phyloP scores from a whole-genome alignment of 2,797 vertebrate genomes.

The Acridotheres tristis region DNA sequence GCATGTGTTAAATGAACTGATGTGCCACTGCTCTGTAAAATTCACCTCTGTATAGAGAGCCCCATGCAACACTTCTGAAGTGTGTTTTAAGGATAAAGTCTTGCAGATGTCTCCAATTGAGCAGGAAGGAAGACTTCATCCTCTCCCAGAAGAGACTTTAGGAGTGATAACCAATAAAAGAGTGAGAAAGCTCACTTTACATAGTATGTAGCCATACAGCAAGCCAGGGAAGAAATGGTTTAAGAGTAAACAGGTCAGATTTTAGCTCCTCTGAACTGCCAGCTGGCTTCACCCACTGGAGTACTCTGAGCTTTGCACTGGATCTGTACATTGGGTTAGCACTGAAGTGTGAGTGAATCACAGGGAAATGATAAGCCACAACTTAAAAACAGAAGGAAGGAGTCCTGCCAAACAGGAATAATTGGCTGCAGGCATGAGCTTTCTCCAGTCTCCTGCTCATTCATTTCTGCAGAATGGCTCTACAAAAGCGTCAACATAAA shows the following conservation, averaged over 20 bases:
- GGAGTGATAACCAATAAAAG: neutral
- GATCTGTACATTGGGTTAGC: neutral
- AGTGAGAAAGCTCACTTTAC: neutral
- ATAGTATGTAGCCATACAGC: neutral
- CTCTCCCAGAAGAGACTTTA: neutral
- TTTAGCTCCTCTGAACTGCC: neutral
- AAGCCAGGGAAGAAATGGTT: neutral
- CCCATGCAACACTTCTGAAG: neutral
- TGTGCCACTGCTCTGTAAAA: neutral
- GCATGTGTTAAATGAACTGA: neutral
- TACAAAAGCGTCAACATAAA: neutral
- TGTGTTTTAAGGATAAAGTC: neutral
- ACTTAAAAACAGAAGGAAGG: slow-evolving; percentile 4
- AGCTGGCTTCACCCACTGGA: neutral
- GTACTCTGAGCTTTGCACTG: neutral
- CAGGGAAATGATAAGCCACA: neutral
- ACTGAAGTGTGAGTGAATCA: slow-evolving; percentile 9
- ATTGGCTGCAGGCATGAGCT: slow-evolving; percentile 6
- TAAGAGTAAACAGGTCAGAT: neutral
- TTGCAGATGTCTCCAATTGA: neutral
- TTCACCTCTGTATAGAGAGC: neutral
- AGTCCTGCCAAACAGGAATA: slow-evolving; percentile 20
- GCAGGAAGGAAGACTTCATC: neutral
- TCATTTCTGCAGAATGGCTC: neutral
- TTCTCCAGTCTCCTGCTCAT: neutral